These are phyloP conservation scores for Merodon equestris DNA, from an alignment of 2,888 invertebrate species.

Conservation along the genomic window DNA sequence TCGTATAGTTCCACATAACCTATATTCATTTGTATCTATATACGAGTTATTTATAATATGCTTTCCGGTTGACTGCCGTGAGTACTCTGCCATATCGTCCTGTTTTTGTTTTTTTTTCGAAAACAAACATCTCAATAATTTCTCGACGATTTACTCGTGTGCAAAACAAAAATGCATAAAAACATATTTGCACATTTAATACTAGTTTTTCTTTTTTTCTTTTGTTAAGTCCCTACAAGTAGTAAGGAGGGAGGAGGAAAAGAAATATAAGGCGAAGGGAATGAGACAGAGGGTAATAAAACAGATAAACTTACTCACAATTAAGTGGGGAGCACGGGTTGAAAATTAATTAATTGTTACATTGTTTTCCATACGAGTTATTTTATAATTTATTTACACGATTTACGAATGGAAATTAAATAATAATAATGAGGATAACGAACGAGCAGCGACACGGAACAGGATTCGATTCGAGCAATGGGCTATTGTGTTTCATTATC, in stretches of 20 bases:
- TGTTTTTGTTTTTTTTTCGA: neutral
- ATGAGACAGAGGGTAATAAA: too few relatives aligned
- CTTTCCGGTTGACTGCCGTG: conserved; percentile 5
- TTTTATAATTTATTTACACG: conserved; percentile 60
- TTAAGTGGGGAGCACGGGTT: conserved; percentile 34
- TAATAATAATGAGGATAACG: conserved; percentile 16
- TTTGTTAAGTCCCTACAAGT: conserved; percentile 15
- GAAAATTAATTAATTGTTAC: conserved; percentile 63
- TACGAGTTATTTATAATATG: conserved; percentile 22
- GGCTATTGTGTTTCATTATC: conserved; percentile 46
- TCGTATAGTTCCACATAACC: conserved; percentile 46
- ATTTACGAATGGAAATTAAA: conserved; percentile 48
- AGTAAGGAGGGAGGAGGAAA: neutral
- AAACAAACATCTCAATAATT: neutral
- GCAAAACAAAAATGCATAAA: neutral
- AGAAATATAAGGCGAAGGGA: neutral
- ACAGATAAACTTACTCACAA: conserved; percentile 8
- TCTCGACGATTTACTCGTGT: conserved; percentile 26
- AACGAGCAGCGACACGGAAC: conserved; percentile 32
- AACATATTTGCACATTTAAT: neutral
- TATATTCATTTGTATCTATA: conserved; percentile 19
- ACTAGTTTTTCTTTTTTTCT: neutral
- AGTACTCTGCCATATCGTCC: conserved; percentile 14
- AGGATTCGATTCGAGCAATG: conserved; percentile 42
- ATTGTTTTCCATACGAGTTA: conserved; percentile 58